Conservation (phyloP, 2,113 vertebrate genomes). For the Gymnorhina tibicen region DNA sequence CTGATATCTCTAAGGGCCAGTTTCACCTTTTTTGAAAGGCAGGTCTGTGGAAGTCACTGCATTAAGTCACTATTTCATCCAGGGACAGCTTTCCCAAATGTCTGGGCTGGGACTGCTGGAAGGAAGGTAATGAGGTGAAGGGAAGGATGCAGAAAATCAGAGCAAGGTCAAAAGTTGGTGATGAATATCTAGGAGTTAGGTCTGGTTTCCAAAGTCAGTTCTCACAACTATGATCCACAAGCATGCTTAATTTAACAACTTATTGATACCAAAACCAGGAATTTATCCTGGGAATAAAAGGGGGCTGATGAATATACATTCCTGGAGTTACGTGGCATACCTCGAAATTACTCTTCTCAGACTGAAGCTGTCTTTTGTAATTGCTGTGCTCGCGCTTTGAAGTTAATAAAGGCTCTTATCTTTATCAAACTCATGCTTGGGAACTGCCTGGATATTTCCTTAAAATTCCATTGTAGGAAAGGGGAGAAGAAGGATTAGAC, state of each 20-base stretch:
- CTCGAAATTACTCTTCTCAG: neutral
- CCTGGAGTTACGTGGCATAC: neutral
- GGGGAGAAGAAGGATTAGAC: neutral
- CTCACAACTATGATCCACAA: neutral
- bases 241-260: neutral
- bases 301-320: neutral
- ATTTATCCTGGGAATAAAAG: neutral
- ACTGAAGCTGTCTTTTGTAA: neutral
- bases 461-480: neutral
- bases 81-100: neutral
- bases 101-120: neutral
- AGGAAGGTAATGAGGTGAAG: neutral
- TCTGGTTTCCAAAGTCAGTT: neutral
- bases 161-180: neutral
- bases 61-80: neutral
- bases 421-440: neutral
- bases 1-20: neutral
- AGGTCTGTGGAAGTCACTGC: neutral
- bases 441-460: neutral
- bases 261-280: neutral
- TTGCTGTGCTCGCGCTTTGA: rapidly evolving
- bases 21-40: neutral
- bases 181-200: neutral
- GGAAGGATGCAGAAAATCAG: neutral
- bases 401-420: neutral